Conservation (phyloP, 1,140 invertebrate species). For the Drosophila rufa region DNA sequence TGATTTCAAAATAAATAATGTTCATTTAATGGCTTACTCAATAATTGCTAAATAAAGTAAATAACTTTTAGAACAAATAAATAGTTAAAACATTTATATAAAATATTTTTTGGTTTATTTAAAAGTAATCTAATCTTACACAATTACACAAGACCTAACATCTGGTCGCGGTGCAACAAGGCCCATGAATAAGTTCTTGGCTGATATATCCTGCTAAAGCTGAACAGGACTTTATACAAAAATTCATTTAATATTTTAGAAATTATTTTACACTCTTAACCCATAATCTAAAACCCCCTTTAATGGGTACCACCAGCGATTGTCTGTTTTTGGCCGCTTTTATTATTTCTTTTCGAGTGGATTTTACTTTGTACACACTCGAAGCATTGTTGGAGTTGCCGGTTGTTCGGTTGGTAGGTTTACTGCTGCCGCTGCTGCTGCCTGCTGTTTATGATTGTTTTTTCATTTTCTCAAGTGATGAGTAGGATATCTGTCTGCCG, state of each 20-base stretch:
- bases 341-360: constrained; percentile 69
- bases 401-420: constrained; percentile 28
- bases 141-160: no score
- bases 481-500: constrained; percentile 79
- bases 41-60: no score
- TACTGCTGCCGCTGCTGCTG: constrained; percentile 51
- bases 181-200: no score
- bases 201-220: background rate
- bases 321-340: constrained; percentile 53
- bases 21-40: no score
- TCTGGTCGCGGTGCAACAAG: no score
- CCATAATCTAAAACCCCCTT: background rate
- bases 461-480: constrained; percentile 84
- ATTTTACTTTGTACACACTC: constrained; percentile 76
- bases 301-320: constrained; percentile 28
- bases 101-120: no score
- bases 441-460: constrained; percentile 81
- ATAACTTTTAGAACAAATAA: no score
- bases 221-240: background rate
- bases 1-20: no score
- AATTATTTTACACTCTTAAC: background rate
- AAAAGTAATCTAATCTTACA: no score
- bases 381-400: constrained; percentile 50
- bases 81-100: no score
- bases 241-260: accelerated